Base-by-base conservation (phyloP, 2,797 vertebrate genomes). In the Mormyrus hasselquistii region DNA sequence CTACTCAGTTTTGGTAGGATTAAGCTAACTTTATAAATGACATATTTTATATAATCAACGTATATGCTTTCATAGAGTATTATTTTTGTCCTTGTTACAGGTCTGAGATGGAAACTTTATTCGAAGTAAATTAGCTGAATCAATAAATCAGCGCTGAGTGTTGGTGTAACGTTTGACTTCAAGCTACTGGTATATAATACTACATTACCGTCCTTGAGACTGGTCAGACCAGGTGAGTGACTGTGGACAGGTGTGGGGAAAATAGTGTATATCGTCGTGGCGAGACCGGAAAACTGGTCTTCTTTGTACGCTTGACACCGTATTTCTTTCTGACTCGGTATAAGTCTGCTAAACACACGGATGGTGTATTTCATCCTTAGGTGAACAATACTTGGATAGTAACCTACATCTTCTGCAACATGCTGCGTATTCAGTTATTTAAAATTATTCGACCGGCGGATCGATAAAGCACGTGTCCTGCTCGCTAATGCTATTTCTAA, bases 1-100 rank as follows among this genome's bases (percentile, higher is more conserved):
- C 38, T n/a, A 44, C 2, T 44, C 14, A 79, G 38, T 79, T 79
- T 44, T 79, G 73, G 41, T 79, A 79, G 38, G 38, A 79, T 79
- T 79, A 44, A n/a, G 73, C 4, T 44, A 79, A 79, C 88, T 14
- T 86, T 12, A 91, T 92, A 92, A 89, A 90, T 93, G 87, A 93
- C 94, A 92, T 92, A 79, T 79, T 79, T 79, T 19, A 79, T 41
- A 47, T 87, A 76, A 38, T n/a, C 55, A 62, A 82, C 91, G 90
- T 49, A 19, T 38, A 41, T 38, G 29, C 53, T 47, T 79, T 47
- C 16, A 41, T 79, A 44, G 38, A 79, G 94, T 90, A 79, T 88
- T 76, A 59, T 87, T 57, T 50, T 29, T 57, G 85, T 34, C 34
- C 57, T 47, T 88, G 91, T 88, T 88, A 88, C 90, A 84, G 41